Conservation (phyloP, 2,888 invertebrate species). For the Neoaliturus tenellus region DNA sequence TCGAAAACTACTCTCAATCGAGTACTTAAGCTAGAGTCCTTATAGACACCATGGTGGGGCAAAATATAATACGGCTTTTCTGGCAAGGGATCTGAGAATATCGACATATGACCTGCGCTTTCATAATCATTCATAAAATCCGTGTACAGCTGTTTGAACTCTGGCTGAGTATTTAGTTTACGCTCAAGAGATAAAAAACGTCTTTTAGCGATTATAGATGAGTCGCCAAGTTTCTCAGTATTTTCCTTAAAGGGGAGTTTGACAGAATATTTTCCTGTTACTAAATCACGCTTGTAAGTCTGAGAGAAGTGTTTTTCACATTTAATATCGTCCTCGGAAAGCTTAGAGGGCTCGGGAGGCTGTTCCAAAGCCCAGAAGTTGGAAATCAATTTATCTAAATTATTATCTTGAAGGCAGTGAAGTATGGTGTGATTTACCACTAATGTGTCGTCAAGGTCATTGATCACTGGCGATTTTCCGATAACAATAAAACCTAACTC, state of each 20-base stretch:
- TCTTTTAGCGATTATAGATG: not conserved
- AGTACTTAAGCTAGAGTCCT: not conserved
- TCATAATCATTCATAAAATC: not conserved
- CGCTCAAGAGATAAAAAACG: not conserved
- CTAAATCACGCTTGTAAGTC: not conserved
- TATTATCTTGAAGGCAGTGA: not conserved
- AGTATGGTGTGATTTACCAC: conserved; percentile 28
- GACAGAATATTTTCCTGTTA: not conserved
- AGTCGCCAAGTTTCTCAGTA: not conserved
- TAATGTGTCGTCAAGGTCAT: not conserved
- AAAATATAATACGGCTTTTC: not conserved
- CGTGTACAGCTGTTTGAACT: not conserved
- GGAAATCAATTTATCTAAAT: too few species aligned
- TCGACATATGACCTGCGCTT: not conserved
- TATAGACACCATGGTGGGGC: conserved; percentile 2
- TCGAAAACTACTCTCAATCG: too few species aligned
- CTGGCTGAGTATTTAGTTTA: not conserved
- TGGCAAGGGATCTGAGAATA: not conserved
- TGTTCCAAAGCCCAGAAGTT: too few species aligned
- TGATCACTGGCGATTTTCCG: conserved; percentile 1
- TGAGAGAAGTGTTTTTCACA: not conserved
- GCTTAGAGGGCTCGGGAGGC: not conserved
- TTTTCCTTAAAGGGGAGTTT: not conserved
- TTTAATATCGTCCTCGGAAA: not conserved
- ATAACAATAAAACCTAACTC: conserved; percentile 14